Evolutionary conservation across 2,113 vertebrate genomes (phyloP).

Genomic region (Oreochromis tanganicae): DNA sequence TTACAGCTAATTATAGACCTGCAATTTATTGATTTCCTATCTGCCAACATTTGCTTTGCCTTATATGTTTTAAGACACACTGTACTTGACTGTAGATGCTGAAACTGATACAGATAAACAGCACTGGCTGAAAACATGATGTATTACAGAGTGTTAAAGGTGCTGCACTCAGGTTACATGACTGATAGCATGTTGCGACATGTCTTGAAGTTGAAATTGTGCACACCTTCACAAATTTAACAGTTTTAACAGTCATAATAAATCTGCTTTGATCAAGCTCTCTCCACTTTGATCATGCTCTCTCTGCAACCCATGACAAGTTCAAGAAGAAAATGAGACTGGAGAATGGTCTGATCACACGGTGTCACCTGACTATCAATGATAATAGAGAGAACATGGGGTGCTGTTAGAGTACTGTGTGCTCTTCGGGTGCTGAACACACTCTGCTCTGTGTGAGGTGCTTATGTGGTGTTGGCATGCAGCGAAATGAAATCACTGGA

Average conservation of each 20-base stretch:
- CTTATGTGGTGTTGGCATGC: slow-evolving; percentile 55
- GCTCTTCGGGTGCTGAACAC: background rate
- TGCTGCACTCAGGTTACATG: background rate
- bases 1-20: background rate
- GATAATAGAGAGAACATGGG: background rate
- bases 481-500: background rate
- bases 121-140: background rate
- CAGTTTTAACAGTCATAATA: background rate
- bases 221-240: background rate
- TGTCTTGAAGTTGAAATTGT: background rate
- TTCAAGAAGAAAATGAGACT: background rate
- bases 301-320: background rate
- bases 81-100: background rate
- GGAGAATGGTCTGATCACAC: background rate
- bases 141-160: background rate
- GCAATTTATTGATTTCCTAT: background rate
- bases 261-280: background rate
- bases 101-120: background rate
- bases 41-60: background rate
- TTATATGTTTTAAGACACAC: background rate
- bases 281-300: background rate
- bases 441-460: background rate
- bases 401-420: background rate
- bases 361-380: slow-evolving; percentile 30
- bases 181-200: background rate